Base-by-base conservation (phyloP, 2,797 vertebrate genomes). In the Danio aesculapii region DNA sequence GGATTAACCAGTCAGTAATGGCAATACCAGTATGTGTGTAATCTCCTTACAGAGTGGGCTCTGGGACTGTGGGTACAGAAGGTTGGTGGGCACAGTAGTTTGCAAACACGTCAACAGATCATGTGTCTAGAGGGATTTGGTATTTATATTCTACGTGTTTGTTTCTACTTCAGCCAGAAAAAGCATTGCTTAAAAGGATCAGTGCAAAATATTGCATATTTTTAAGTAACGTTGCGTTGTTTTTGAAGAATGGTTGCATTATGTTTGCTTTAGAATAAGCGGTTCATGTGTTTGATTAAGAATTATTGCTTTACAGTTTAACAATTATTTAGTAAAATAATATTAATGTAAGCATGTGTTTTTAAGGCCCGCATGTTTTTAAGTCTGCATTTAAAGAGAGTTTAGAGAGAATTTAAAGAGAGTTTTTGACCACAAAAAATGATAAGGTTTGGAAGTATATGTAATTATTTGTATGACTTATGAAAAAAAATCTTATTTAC, bases 1-100 rank as follows among this genome's bases (percentile, higher is more conserved):
- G 90, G 91, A 93, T 92, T 94, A 92, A 91, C 85, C 88, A 81
- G 76, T 74, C 88, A 87, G 88, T 88, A 91, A 92, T 89, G 90
- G 90, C 86, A 89, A 82, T 81, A 80, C 85, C 64, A 64, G 44
- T 10, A 17, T 64, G n/a, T 82, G 19, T 77, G 50, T 79, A 74
- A 82, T 79, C 64, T 62, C 55, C 63, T 55, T 68, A 72, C 17
- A 43, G 46, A n/a, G 55, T 52, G 14, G 9, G 55, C 57, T 50
- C 43, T 49, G 74, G 70, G 53, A 69, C 43, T 69, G 11, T 47
- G 55, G 67, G 55, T 69, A 75, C 44, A 19, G 59, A 41, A 62
- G 13, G 52, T 41, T 39, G 59, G 30, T 41, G 53, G 61, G n/a
- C 62, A 58, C 61, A 55, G 43, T 47, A 59, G 57, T 74, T 69